Conservation (phyloP, 2,113 vertebrate genomes). For the Pseudopodoces humilis region DNA sequence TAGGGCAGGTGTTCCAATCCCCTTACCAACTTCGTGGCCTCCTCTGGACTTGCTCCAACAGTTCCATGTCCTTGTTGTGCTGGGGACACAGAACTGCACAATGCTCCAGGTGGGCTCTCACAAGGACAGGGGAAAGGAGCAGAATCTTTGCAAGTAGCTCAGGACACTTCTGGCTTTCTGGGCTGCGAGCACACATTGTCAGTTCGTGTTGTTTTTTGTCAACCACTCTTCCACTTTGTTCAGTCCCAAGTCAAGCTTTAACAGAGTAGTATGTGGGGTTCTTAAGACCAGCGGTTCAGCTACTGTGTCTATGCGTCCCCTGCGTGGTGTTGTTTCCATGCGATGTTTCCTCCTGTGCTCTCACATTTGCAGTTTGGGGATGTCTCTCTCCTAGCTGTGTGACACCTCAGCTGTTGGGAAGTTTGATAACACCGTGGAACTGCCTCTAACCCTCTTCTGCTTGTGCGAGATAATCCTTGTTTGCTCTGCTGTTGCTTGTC, state of each 20-base stretch:
- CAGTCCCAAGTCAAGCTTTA: no score
- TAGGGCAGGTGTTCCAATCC: not conserved
- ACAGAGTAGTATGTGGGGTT: accelerated
- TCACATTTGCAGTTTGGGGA: accelerated
- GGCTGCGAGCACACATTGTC: accelerated
- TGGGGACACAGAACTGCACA: accelerated
- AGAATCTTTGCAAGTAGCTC: not conserved
- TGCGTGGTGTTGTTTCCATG: accelerated
- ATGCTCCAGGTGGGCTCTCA: not conserved
- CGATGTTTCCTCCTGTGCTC: accelerated
- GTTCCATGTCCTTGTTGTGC: accelerated
- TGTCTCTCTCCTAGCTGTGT: not conserved
- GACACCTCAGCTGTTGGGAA: not conserved
- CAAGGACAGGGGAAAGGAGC: not conserved
- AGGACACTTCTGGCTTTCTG: not conserved
- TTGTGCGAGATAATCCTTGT: not conserved
- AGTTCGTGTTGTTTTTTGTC: no score
- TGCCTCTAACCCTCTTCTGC: not conserved
- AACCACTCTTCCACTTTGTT: not conserved
- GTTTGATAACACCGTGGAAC: not conserved
- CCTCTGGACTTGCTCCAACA: not conserved
- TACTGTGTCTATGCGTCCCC: not conserved
- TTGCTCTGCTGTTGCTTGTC: not conserved
- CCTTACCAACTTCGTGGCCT: not conserved
- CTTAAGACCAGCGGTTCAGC: not conserved